Evolutionary conservation across 2,888 invertebrate genomes (phyloP), one percentile per base, ranked within the genome.

Genomic region (Eristalis tenax): DNA sequence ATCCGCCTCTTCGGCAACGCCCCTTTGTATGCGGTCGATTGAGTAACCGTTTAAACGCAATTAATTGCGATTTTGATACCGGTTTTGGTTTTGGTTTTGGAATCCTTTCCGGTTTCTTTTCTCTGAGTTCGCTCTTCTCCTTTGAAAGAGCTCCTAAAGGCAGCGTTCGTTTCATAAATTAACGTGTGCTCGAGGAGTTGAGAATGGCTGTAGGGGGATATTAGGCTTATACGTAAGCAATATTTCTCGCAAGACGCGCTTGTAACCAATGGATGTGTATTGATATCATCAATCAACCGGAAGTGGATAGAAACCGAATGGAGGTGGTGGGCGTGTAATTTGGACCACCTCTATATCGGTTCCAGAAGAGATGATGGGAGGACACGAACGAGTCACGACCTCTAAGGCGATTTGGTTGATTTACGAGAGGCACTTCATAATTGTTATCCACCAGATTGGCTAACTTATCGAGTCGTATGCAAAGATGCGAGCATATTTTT

Each of bases 11-110:
- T 61, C 15, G 26, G 65, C 61, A 75, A 74, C 59, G 71, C 83
- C 78, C 71, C 70, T 13, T 26, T 63, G 59, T 68, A 75, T 66
- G 74, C 79, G 76, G 64, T 73, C 83, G 83, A 87, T 87, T 83
- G 83, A 83, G 83, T 87, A 87, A 87, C 83, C 87, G 83, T 87
- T 87, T 87, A 87, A 87, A 87, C 73, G 80, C 87, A 83, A 87
- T 87, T 87, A 87, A 87, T 87, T 87, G 87, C 87, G 71, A 87
- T 68, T 80, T 87, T 76, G 83, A 79, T 86, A 63, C 75, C 79
- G 68, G 68, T 57, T 83, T 68, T 56, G 69, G 66, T 63, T 40
- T 59, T 57, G 4, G 4, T 11, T 23, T 43, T 70, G n/a, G 32
- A 64, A 18, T 59, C 35, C 50, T 64, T 68, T 73, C 50, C 50